Percentiles rank a stretch among this genome's conserved stretches.
Conservation (phyloP, 2,113 vertebrate species). For the Oceanites oceanicus region DNA sequence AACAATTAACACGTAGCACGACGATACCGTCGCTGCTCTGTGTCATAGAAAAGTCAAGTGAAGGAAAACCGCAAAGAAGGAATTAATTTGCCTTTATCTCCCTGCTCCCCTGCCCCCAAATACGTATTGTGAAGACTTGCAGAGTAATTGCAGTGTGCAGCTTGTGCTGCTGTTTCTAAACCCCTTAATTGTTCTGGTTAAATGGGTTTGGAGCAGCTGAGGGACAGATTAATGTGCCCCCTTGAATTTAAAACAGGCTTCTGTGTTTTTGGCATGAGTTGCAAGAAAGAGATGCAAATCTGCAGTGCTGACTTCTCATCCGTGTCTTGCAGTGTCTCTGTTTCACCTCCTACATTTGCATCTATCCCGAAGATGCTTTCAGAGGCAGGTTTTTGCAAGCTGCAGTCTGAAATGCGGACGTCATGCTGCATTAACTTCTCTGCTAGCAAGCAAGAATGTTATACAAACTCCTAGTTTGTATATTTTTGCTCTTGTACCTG, state of each 20-base stretch:
- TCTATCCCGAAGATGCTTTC: neutral
- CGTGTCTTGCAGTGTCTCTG: neutral
- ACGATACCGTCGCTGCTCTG: neutral
- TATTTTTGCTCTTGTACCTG: neutral
- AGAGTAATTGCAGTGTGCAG: neutral
- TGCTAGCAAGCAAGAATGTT: neutral
- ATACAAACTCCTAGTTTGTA: accelerated
- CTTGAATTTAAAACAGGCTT: constrained; percentile 55
- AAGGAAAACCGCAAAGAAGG: neutral
- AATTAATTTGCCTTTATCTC: neutral
- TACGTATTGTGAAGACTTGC: neutral
- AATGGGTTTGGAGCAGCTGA: constrained; percentile 44
- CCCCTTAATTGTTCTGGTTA: constrained; percentile 29
- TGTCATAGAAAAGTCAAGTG: neutral
- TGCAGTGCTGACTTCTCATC: neutral
- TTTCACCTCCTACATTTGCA: neutral
- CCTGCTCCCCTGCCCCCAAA: neutral
- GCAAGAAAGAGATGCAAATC: neutral
- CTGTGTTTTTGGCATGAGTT: neutral
- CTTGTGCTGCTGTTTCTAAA: constrained; percentile 1
- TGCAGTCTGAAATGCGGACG: neutral
- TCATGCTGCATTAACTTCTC: neutral
- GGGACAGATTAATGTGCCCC: constrained; percentile 2
- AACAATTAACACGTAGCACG: neutral
- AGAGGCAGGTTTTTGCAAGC: neutral